Conservation (phyloP, 2,888 invertebrate genomes). For the Drosophila kambysellisi region DNA sequence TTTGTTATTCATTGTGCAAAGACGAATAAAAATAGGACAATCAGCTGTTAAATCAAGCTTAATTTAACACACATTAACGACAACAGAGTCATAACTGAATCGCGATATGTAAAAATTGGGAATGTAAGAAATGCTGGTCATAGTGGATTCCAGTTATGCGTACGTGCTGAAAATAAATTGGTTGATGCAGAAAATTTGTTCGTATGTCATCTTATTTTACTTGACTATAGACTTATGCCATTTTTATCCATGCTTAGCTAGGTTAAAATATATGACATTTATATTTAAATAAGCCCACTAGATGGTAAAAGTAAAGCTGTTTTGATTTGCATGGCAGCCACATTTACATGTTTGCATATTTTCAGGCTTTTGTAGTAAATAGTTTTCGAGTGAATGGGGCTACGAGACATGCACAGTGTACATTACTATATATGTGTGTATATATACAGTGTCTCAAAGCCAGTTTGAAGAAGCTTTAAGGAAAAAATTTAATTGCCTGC, state of each 20-base stretch:
- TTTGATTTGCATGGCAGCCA: neutral
- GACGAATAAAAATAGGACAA: neutral
- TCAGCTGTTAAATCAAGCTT: neutral
- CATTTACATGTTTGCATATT: constrained; percentile 4
- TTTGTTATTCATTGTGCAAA: neutral
- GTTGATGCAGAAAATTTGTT: neutral
- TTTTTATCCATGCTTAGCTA: neutral
- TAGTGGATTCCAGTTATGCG: neutral
- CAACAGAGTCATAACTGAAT: neutral
- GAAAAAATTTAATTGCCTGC: too few species aligned
- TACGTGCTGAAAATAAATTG: neutral
- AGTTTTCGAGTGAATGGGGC: neutral
- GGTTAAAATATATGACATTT: neutral
- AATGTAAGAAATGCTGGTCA: neutral
- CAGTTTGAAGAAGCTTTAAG: too few species aligned
- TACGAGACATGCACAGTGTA: neutral
- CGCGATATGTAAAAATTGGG: neutral
- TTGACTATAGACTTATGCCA: neutral
- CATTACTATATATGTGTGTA: neutral
- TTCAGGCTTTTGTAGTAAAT: neutral
- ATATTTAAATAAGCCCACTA: neutral
- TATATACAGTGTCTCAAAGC: too few species aligned
- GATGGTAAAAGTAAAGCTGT: neutral
- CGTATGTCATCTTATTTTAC: too few species aligned
- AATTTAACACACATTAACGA: neutral